Evolutionary conservation across 2,797 vertebrate species (phyloP).

Genomic region (Synanceia verrucosa): DNA sequence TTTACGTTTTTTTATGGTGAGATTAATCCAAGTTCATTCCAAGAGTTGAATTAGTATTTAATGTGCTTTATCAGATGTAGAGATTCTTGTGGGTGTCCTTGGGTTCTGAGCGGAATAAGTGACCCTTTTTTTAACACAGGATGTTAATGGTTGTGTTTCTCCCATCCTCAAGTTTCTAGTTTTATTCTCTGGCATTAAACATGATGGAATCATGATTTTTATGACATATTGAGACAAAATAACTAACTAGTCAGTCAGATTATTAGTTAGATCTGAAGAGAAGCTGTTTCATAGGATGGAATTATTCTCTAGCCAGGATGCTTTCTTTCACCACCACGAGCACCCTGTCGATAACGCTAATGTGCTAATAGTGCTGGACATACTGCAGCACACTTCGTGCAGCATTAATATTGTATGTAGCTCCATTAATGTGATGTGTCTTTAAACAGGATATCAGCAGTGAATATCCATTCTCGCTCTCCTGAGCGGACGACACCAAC

Average conservation of each 20-base stretch:
- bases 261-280: not conserved
- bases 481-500: not conserved
- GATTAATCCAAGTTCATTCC: slow-evolving; percentile 7
- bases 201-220: not conserved
- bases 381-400: not conserved
- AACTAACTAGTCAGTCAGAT: not conserved
- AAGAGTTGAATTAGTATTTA: slow-evolving; percentile 5
- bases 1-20: slow-evolving; percentile 33
- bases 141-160: not conserved
- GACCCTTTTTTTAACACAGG: not conserved
- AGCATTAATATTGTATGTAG: not conserved
- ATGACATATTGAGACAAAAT: not conserved
- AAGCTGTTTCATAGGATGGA: too few relatives aligned
- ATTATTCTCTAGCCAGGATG: not conserved
- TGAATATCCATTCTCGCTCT: not conserved
- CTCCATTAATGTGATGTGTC: not conserved
- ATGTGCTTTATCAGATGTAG: slow-evolving; percentile 11
- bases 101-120: not conserved
- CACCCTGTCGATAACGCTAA: not conserved
- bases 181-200: not conserved
- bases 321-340: not conserved
- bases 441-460: not conserved
- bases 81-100: not conserved
- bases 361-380: not conserved
- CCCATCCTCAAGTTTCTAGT: too few relatives aligned